Conservation (phyloP, 1,140 invertebrate species). For the Carcinoscorpius rotundicauda region DNA sequence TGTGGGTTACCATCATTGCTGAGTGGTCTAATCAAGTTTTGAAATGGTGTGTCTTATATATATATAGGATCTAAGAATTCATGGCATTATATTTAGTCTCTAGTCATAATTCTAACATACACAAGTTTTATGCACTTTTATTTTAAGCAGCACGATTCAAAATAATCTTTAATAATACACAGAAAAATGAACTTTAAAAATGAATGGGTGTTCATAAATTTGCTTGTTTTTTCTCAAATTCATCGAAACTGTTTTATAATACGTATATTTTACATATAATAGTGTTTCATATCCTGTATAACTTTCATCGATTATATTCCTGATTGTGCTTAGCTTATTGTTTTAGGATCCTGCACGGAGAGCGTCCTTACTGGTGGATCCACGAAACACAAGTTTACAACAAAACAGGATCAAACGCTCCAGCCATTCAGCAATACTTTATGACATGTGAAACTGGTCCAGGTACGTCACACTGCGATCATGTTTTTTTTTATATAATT, state of each 20-base stretch:
- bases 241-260: background rate
- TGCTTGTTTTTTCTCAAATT: background rate
- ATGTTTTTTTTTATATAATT: no score
- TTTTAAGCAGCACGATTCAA: no score
- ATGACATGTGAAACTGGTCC: constrained; percentile 53
- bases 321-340: background rate
- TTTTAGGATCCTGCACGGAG: constrained; percentile 44
- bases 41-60: constrained; percentile 34
- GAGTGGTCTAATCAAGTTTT: constrained; percentile 42
- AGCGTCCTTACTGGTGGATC: constrained; percentile 54
- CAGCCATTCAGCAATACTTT: constrained; percentile 38
- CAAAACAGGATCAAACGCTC: constrained; percentile 13
- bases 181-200: no score
- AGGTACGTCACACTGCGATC: constrained; percentile 26
- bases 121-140: no score
- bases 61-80: background rate
- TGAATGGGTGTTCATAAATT: background rate
- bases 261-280: background rate
- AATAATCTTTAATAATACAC: no score
- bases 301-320: constrained; percentile 10
- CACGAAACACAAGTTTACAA: constrained; percentile 32
- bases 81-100: background rate
- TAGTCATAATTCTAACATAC: background rate
- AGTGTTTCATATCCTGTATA: constrained; percentile 4
- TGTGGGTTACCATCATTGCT: constrained; percentile 35